Conservation (phyloP, 2,888 invertebrate species). For the Cataglyphis albicans region DNA sequence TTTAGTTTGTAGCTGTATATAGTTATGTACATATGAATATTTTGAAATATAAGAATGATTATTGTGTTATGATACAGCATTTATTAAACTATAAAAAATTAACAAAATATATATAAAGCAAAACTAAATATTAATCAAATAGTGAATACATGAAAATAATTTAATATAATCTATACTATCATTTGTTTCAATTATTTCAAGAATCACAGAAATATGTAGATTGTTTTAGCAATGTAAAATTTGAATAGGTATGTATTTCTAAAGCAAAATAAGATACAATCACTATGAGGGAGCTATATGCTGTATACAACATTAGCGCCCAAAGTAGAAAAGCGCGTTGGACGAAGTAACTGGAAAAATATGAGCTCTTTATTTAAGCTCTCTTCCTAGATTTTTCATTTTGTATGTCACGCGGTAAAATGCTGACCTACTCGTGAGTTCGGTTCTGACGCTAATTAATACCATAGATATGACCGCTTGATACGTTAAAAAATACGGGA, state of each 20-base stretch:
- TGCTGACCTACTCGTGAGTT: slow-evolving; percentile 27
- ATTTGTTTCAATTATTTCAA: neutral
- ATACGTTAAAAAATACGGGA: slow-evolving; percentile 10
- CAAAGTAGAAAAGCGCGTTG: slow-evolving; percentile 43
- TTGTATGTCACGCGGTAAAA: slow-evolving; percentile 2
- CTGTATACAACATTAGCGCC: slow-evolving; percentile 15
- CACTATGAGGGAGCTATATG: neutral
- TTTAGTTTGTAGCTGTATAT: neutral
- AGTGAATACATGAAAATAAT: neutral
- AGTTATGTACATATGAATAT: neutral
- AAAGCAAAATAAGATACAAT: slow-evolving; percentile 31
- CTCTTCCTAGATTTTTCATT: slow-evolving; percentile 31
- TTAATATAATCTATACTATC: neutral
- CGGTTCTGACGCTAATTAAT: slow-evolving; percentile 43
- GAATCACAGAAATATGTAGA: neutral
- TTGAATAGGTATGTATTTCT: neutral
- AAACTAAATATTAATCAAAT: neutral
- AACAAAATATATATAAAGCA: neutral
- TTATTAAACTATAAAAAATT: neutral
- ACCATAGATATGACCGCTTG: neutral
- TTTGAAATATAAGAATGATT: neutral
- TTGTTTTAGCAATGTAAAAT: neutral
- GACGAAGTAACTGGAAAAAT: neutral
- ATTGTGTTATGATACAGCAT: neutral
- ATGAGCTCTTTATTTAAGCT: slow-evolving; percentile 21